Base-by-base conservation (phyloP, 2,888 invertebrate species). In the Taphrorychus bicolor region DNA sequence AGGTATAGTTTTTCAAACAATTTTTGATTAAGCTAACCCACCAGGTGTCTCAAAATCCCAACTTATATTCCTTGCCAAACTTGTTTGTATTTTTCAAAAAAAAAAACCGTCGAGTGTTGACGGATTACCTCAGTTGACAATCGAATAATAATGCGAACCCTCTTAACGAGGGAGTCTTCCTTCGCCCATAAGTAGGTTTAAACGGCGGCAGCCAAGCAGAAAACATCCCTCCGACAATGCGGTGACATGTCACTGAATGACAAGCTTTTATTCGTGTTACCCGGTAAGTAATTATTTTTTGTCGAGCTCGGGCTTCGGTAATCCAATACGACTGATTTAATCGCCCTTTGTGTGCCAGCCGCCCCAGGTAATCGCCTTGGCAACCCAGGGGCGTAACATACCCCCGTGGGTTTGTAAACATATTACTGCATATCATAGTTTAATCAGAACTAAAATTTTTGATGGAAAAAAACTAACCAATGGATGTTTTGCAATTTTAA, bases 301-400 rank as follows among this genome's bases (percentile, higher is more conserved):
- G 57, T 59, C 40, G n/a, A 18, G 22, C 65, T 49, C 53, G 23
- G 54, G 53, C 45, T 45, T 3, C 23, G 53, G 65, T 65, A 65
- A 65, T 65, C 65, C 51, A 65, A 65, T 65, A 58, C 51, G 59
- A 51, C 65, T 53, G 57, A 65, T 65, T 65, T 65, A 41, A 65
- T 59, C 59, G 40, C 23, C 58, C 56, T 65, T 65, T 65, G 65
- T 65, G 18, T 19, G 51, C 45, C 16, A 16, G 42, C 59, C 59
- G 65, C 59, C 59, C 53, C 59, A 65, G 65, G 65, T 65, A 65
- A 59, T 65, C 65, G 41, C 21, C 53, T 49, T 53, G 42, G 2
- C 7, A 11, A 18, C 24, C n/a, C 32, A 32, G 32, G 7, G 32
- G 32, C 32, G 32, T 32, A 3, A 9, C 32, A 3, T 32, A 32